Evolutionary conservation across 2,797 vertebrate species (phyloP), one percentile per base, ranked within the genome.

Genomic region (Hapalemur alaotrensis): DNA sequence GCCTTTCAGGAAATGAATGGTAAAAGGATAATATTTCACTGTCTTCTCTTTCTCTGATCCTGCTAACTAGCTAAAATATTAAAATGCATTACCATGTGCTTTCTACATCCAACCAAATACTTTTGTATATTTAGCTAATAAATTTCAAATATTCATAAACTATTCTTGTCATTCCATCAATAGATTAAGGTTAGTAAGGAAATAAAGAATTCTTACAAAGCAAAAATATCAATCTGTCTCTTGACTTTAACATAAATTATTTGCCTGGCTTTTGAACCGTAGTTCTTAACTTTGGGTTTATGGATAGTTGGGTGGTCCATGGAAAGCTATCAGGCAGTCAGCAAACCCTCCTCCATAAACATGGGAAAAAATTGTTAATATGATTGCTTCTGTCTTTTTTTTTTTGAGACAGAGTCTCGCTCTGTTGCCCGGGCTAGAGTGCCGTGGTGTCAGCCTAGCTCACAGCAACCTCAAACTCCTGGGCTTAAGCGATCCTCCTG

Each of bases 1-100:
- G 1, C 18, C 65, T 95, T 94, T 69, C 61, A 69, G 78, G 22
- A 98, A 97, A 96, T 3, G 48, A 28, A 75, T 15, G 3, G 67
- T 25, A 28, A 96, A 97, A 97, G 73, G 3, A 88, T 38, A 23
- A n/a, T 22, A 95, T 79, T 94, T 89, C n/a, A 69, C 6, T 85
- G 28, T 38, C 59, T 75, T 88, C 11, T 92, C 76, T 97, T 93
- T 93, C 81, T 38, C 6, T 97, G 78, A 94, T 52, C 79, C 52
- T 67, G 17, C 15, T 80, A 82, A 76, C 87, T 93, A 78, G 57
- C 30, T 95, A 63, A 95, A 95, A 93, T 85, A 43, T 38, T 93
- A 90, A 90, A 93, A 91, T 57, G 12, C 28, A 1, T 30, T 65
- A 95, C 41, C 32, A 57, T 43, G 23, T 65, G 48, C 1, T 96